Conservation (phyloP, 1,140 invertebrate genomes). For the Periplaneta americana region DNA sequence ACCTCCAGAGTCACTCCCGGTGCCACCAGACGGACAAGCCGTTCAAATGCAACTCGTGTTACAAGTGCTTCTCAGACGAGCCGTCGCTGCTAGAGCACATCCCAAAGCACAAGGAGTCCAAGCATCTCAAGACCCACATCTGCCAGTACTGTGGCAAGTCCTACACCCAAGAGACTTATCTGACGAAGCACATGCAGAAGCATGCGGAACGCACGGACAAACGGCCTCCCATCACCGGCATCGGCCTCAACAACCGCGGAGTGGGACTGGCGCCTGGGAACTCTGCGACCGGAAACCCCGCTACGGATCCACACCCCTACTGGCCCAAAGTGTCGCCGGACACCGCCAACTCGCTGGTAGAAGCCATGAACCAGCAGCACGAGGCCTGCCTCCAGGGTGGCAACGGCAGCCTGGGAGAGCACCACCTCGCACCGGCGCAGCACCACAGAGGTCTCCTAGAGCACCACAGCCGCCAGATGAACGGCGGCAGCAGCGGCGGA, state of each 20-base stretch:
- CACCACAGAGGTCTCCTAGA: conserved; percentile 8
- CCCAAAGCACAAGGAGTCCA: conserved; percentile 99
- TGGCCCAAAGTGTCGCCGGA: conserved; percentile 49
- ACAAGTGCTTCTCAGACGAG: conserved; percentile 96
- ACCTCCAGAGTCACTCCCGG: conserved; percentile 94
- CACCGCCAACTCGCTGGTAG: conserved; percentile 30
- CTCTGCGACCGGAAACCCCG: conserved; percentile 4
- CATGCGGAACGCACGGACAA: conserved; percentile 90
- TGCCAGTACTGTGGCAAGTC: conserved; percentile 99
- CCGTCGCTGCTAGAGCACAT: conserved; percentile 94
- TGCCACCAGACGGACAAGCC: conserved; percentile 98
- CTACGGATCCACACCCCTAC: conserved; percentile 39
- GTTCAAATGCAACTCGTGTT: conserved; percentile 97
- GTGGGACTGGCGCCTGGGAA: conserved; percentile 38
- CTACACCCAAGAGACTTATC: conserved; percentile 98
- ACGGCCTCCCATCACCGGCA: conserved; percentile 66
- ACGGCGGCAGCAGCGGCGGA: conserved; percentile 31
- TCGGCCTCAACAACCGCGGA: conserved; percentile 51
- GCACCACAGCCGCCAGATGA: conserved; percentile 26
- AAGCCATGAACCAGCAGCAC: conserved; percentile 41
- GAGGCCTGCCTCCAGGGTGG: conserved; percentile 36
- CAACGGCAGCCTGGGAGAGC: conserved; percentile 16
- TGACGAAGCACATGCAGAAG: conserved; percentile 98
- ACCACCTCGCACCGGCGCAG: conserved; percentile 21
- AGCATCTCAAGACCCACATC: conserved; percentile 98